Percentiles rank a stretch among this genome's conserved stretches.
These are phyloP conservation scores for Peucedramus taeniatus DNA, from an alignment of 2,113 vertebrate genomes.

Conservation along the genomic window DNA sequence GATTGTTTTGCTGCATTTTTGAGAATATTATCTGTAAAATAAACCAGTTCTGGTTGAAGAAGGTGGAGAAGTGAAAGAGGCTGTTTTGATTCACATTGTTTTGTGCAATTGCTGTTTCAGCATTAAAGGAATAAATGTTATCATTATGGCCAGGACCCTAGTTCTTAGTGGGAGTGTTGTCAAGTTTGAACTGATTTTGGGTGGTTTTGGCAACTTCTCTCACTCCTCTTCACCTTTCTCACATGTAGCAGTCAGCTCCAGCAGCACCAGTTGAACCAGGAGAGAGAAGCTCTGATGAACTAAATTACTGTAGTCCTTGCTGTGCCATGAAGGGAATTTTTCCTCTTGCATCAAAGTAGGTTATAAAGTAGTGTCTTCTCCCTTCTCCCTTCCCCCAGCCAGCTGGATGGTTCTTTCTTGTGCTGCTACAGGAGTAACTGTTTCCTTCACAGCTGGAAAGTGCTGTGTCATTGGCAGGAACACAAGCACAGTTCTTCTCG, in stretches of 20 bases:
- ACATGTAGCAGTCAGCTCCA: background rate
- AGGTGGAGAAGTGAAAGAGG: background rate
- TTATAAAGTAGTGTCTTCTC: background rate
- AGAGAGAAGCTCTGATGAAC: background rate
- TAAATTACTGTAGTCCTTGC: background rate
- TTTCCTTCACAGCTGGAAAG: slow-evolving; percentile 35
- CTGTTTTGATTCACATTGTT: background rate
- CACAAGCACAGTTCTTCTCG: background rate
- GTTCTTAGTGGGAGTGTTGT: background rate
- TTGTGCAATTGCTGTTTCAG: background rate
- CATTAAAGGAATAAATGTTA: background rate
- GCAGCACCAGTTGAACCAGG: background rate
- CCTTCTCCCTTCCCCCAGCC: slow-evolving; percentile 5
- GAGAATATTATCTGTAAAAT: background rate
- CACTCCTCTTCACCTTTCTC: background rate
- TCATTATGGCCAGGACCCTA: background rate
- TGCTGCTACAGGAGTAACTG: background rate
- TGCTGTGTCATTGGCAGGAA: slow-evolving; percentile 37
- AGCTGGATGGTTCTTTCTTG: slow-evolving; percentile 5
- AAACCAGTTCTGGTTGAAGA: background rate
- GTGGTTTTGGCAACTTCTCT: background rate
- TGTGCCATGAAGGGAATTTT: background rate
- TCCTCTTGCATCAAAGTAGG: background rate
- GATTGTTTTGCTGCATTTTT: background rate
- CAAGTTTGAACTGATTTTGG: background rate